Base-by-base conservation (phyloP, 2,888 invertebrate genomes). In the Crossocerus cetratus region DNA sequence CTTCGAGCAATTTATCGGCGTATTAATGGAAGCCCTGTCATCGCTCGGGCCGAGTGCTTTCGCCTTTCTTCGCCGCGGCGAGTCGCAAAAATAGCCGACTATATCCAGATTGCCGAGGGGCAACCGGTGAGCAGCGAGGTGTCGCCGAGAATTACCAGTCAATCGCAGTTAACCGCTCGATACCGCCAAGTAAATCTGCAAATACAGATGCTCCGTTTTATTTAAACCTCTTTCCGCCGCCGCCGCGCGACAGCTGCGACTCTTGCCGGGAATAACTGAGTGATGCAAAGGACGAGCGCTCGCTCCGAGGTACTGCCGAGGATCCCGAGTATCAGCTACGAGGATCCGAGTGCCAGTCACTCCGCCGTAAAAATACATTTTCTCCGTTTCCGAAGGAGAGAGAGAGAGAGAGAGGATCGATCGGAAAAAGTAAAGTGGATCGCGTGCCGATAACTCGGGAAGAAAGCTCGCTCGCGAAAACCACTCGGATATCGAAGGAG, bases 381-480 rank as follows among this genome's bases (percentile, higher is more conserved):
- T 32, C 32, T 32, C 32, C 8, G 32, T 8, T 4, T 11, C 8
- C 11, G 32, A 3, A 4, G 32, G 32, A 32, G 32, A 32, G 32
- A 32, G 32, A 32, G 11, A 32, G 32, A 11, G 32, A 32, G 11
- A 2, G 32, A 32, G 32, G 32, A 32, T 32, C 32, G 32, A 32
- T 32, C 32, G 32, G 8, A 32, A 72, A 22, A 65, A 54, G 16
- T 23, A 54, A 45, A 63, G 32, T 22, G 58, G 62, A n/a, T 81
- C 67, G 81, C 81, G 81, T 81, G 81, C 23, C n/a, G 32, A 57
- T 79, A 81, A 79, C 32, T 74, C 64, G 64, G 18, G 43, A 72
- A 64, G 74, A 74, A 71, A 78, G 43, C 69, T 65, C 72, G 58
- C 74, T 66, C 72, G 32, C 67, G 82, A 68, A 75, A 81, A 79